Base-by-base conservation (phyloP, 2,888 invertebrate genomes). In the Mayetiola destructor region DNA sequence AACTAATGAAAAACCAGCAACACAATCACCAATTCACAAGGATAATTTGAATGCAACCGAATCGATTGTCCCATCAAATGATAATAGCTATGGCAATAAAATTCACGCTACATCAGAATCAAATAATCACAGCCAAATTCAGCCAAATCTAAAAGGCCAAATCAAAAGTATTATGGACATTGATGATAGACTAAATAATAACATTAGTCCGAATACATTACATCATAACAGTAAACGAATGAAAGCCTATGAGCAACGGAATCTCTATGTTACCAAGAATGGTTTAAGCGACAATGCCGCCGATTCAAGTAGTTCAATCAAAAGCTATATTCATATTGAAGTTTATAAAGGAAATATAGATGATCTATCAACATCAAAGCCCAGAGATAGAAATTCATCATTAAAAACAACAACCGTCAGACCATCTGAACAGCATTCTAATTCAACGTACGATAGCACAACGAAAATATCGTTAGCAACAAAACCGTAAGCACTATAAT, bases 51-150 rank as follows among this genome's bases (percentile, higher is more conserved):
- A 32, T 20, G 16, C n/a, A 3, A 27, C 29, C 2, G n/a, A 23
- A 48, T 48, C 48, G 48, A 48, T 27, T 16, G 29, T 27, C n/a
- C 23, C 27, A 16, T 48, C 48, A n/a, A 39, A 40, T 29, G 18
- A 54, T 54, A 35, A 54, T 54, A 20, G 29, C 18, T 29, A 48
- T 48, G n/a, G n/a, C n/a, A 55, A 62, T 57, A 64, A 67, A 53
- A 67, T 67, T 60, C 68, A 69, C 27, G 71, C 70, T 63, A 69
- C 69, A 67, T 71, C 71, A 59, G 66, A 68, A 55, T 71, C 70
- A 59, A 70, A 70, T 63, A 71, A 70, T 64, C 70, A 71, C 62
- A 71, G 66, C 61, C 67, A 70, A 62, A 71, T 71, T 67, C 70
- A 69, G 64, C 66, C 70, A 63, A 71, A 70, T 63, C 64, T 70